These are phyloP conservation scores for Athene noctua DNA, from an alignment of 2,113 vertebrate genomes.

Conservation along the genomic window DNA sequence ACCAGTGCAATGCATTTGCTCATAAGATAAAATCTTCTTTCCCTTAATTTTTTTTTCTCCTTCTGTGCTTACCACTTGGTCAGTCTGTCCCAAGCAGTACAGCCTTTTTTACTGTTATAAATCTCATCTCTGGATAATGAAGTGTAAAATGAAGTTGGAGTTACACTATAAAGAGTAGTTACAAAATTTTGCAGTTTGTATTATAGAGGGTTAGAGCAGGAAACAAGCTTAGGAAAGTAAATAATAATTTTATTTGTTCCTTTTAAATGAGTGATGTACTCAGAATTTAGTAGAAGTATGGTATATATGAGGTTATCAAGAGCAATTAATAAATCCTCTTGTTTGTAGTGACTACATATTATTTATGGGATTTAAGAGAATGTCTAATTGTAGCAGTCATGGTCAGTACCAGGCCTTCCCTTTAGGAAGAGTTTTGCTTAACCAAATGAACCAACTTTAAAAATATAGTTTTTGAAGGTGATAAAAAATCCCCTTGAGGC, in stretches of 20 bases:
- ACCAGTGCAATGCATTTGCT: neutral
- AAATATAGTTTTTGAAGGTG: neutral
- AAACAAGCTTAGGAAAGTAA: neutral
- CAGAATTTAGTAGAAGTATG: neutral
- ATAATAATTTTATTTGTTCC: neutral
- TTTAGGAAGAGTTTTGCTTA: neutral
- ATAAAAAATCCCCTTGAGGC: neutral
- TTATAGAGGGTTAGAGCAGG: neutral
- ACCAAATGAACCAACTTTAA: neutral
- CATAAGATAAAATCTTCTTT: neutral
- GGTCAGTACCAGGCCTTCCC: neutral
- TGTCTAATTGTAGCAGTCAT: neutral
- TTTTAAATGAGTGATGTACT: neutral
- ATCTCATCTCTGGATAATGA: neutral
- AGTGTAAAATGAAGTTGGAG: neutral
- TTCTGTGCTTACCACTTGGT: neutral
- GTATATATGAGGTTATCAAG: neutral
- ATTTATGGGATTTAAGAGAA: neutral
- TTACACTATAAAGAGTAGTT: neutral
- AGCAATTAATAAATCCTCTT: neutral
- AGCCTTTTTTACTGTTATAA: neutral
- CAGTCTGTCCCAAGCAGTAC: neutral
- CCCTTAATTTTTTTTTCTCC: neutral
- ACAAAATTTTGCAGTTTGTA: neutral
- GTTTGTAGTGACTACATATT: neutral